phyloP scores from a whole-genome alignment of 1,140 invertebrate species.

The Cotesia chilonis region DNA sequence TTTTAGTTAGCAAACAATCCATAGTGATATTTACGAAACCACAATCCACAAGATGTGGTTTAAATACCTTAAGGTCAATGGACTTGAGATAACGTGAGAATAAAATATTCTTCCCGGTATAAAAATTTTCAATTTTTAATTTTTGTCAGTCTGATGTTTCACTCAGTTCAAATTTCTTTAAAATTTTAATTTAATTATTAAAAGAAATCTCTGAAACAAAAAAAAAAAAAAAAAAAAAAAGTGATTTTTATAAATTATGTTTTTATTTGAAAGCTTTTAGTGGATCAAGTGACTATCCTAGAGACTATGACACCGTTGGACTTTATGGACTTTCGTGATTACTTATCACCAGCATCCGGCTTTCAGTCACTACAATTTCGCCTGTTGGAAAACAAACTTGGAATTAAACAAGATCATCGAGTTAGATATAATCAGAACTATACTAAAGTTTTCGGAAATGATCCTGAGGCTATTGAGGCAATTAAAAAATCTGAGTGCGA shows the following conservation, averaged over 20 bases:
- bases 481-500: conserved; percentile 83
- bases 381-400: conserved; percentile 95
- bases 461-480: conserved; percentile 75
- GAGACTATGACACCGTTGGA: conserved; percentile 98
- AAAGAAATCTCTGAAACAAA: too few relatives aligned
- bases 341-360: conserved; percentile 92
- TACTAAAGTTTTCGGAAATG: conserved; percentile 83
- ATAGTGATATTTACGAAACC: not conserved
- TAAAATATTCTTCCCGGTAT: not conserved
- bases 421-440: conserved; percentile 96
- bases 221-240: too few relatives aligned
- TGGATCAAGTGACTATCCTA: conserved; percentile 96
- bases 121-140: conserved; percentile 12
- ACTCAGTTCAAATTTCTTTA: too few relatives aligned
- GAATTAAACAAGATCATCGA: conserved; percentile 86
- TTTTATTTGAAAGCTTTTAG: conserved; percentile 77
- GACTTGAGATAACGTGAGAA: not conserved
- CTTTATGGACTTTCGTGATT: conserved; percentile 95
- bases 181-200: too few relatives aligned
- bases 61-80: not conserved
- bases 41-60: not conserved
- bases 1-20: too few relatives aligned
- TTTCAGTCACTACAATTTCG: conserved; percentile 98
- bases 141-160: not conserved
- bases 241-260: conserved; percentile 26